These are phyloP conservation scores for Hestina assimilis DNA, from an alignment of 1,140 invertebrate genomes.

Conservation along the genomic window DNA sequence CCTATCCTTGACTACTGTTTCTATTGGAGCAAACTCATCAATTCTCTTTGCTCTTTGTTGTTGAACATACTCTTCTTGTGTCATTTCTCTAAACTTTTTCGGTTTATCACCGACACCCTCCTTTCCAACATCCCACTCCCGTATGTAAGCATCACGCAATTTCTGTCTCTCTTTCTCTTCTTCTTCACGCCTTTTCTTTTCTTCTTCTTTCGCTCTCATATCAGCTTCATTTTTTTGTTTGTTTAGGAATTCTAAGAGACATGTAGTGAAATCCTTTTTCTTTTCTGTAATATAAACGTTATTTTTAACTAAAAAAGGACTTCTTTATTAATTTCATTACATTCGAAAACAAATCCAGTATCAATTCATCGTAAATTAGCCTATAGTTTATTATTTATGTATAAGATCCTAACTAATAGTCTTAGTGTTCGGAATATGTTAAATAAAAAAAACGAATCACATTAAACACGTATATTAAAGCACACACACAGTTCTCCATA, in stretches of 20 bases:
- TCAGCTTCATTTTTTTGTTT: slow-evolving; percentile 72
- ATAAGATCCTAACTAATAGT: too few species aligned
- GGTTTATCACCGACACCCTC: slow-evolving; percentile 64
- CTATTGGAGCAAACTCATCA: slow-evolving; percentile 82
- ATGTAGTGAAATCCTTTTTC: slow-evolving; percentile 60
- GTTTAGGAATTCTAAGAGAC: slow-evolving; percentile 73
- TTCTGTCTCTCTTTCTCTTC: slow-evolving; percentile 72
- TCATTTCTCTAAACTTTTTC: slow-evolving; percentile 81
- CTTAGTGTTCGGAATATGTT: too few species aligned
- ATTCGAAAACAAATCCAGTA: too few species aligned
- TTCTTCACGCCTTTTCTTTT: slow-evolving; percentile 62
- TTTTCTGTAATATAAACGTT: slow-evolving; percentile 58
- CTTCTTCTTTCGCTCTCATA: slow-evolving; percentile 69
- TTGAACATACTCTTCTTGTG: slow-evolving; percentile 89
- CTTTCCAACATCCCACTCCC: slow-evolving; percentile 86
- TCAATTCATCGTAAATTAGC: too few species aligned
- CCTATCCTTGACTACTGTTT: slow-evolving; percentile 45
- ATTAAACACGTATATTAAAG: too few species aligned
- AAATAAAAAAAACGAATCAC: too few species aligned
- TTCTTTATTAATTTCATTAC: not conserved
- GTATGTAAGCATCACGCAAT: slow-evolving; percentile 78
- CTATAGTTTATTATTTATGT: too few species aligned
- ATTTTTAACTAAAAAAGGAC: too few species aligned
- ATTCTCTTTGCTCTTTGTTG: slow-evolving; percentile 83
- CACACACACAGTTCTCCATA: too few species aligned